phyloP scores from a whole-genome alignment of 2,888 invertebrate genomes.

The Thereva nobilitata region DNA sequence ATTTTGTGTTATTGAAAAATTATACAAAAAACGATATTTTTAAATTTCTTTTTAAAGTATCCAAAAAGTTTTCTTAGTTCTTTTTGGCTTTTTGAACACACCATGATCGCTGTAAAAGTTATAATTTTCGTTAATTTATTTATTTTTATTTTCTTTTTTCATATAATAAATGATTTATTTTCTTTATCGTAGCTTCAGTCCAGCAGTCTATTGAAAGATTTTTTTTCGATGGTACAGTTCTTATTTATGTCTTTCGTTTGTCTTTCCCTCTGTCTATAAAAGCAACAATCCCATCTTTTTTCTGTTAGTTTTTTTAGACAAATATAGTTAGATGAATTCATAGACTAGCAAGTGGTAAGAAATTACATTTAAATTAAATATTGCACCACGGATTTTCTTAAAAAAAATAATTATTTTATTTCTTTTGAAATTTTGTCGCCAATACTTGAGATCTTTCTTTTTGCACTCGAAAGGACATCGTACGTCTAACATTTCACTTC shows the following conservation, averaged over 20 bases:
- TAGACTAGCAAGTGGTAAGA: background rate
- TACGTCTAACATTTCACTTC: too few relatives aligned
- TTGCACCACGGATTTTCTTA: too few relatives aligned
- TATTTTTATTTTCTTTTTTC: slow-evolving; percentile 24
- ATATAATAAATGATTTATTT: slow-evolving; percentile 29
- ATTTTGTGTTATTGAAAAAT: background rate
- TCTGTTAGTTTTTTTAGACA: slow-evolving; percentile 1
- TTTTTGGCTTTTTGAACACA: too few relatives aligned
- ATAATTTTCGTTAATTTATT: slow-evolving; percentile 24
- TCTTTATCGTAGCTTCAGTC: slow-evolving; percentile 60
- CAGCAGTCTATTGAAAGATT: slow-evolving; percentile 63
- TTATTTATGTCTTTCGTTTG: slow-evolving; percentile 43
- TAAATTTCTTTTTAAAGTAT: too few relatives aligned
- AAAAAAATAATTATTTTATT: too few relatives aligned
- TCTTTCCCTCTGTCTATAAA: slow-evolving; percentile 13
- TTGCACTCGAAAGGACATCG: too few relatives aligned
- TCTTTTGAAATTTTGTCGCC: too few relatives aligned
- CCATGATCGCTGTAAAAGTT: background rate
- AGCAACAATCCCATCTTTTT: slow-evolving; percentile 1
- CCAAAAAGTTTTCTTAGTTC: background rate
- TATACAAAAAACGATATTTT: too few relatives aligned
- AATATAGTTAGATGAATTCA: background rate
- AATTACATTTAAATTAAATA: too few relatives aligned
- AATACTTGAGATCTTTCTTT: too few relatives aligned
- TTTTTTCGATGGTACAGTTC: slow-evolving; percentile 60